Percentiles rank a stretch among this genome's conserved stretches.
Evolutionary conservation across 2,113 vertebrate species (phyloP).

Genomic region (Scopus umbretta): DNA sequence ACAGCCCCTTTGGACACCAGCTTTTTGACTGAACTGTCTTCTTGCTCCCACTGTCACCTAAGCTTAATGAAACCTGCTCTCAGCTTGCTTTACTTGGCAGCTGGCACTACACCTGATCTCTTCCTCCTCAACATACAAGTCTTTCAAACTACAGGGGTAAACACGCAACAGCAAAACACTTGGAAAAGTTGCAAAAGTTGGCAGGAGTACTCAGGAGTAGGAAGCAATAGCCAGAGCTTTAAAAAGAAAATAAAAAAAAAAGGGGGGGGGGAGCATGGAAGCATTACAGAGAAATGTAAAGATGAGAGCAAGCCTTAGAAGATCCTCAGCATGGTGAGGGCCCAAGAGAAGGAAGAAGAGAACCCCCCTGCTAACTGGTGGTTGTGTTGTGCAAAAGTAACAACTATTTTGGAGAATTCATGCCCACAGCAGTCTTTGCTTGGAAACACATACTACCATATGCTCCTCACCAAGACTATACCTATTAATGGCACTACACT

Average conservation of each 20-base stretch:
- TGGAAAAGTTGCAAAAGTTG: background rate
- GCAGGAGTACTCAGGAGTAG: background rate
- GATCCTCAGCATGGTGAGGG: background rate
- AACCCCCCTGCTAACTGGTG: background rate
- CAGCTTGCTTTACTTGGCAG: background rate
- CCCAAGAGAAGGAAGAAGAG: background rate
- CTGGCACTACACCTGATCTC: background rate
- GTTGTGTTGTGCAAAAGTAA: background rate
- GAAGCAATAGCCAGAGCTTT: background rate
- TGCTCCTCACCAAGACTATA: background rate
- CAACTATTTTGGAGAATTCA: background rate
- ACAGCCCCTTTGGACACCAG: background rate
- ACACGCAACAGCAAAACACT: background rate
- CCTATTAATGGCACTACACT: background rate
- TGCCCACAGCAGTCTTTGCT: background rate
- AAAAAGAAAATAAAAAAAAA: background rate
- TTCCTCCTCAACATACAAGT: background rate
- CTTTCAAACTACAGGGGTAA: background rate
- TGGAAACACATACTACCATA: background rate
- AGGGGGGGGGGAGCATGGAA: fast-evolving
- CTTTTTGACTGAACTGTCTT: background rate
- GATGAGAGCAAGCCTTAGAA: background rate
- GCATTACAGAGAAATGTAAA: background rate
- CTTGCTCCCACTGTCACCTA: background rate
- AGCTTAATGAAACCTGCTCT: background rate